phyloP scores from a whole-genome alignment of 2,113 vertebrate genomes.

The Ictalurus punctatus region DNA sequence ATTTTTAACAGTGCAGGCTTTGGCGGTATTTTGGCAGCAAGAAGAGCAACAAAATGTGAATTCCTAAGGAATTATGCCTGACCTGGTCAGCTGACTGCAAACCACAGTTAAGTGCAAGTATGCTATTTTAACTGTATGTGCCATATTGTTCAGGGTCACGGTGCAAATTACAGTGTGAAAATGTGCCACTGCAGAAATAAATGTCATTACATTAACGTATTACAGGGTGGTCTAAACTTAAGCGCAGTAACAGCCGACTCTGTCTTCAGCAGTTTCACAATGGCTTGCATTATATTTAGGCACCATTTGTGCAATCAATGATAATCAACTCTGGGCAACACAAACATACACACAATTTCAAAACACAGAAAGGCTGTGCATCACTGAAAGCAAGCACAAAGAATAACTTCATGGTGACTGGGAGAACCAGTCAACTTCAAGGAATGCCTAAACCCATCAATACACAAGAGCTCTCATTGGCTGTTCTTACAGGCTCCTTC shows the following conservation, averaged over 20 bases:
- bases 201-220: neutral
- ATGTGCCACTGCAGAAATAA: constrained; percentile 6
- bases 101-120: neutral
- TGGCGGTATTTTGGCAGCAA: constrained; percentile 1
- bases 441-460: constrained; percentile 39
- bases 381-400: constrained; percentile 30
- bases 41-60: neutral
- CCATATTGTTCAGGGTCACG: constrained; percentile 4
- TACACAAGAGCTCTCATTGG: constrained; percentile 37
- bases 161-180: neutral
- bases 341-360: constrained; percentile 40
- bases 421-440: constrained; percentile 23
- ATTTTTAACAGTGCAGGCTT: neutral
- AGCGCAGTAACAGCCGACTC: constrained; percentile 9
- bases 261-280: constrained; percentile 20
- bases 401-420: constrained; percentile 26
- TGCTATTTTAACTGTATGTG: neutral
- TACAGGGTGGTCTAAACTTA: neutral
- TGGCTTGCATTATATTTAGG: constrained; percentile 27
- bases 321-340: constrained; percentile 15
- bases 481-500: constrained; percentile 44
- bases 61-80: neutral
- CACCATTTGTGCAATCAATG: constrained; percentile 17
- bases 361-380: constrained; percentile 55
- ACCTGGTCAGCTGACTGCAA: neutral